Evolutionary conservation across 2,797 vertebrate genomes (phyloP), one percentile per base, ranked within the genome.

Genomic region (Allobates femoralis): DNA sequence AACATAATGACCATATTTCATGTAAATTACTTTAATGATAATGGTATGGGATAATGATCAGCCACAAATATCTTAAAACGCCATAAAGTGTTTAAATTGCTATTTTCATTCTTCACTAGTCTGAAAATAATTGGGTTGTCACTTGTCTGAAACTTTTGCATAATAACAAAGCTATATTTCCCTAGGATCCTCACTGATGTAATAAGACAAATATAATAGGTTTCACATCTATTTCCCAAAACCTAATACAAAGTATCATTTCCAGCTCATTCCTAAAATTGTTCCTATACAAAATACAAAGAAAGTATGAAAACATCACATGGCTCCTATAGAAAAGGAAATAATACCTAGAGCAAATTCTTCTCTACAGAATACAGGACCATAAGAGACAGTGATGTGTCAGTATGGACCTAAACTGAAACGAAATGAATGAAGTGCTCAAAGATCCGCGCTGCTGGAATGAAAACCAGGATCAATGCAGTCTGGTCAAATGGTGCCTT

Each of bases 221-320:
- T 28, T 14, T 3, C 41, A 75, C 1, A 50, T 28, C 28, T 51
- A 41, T 41, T 71, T 75, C 32, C 14, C 41, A 51, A 51, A n/a
- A 46, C 7, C 41, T 1, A 66, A 66, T 46, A 16, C 15, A 16
- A 11, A 55, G 21, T 77, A 77, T 21, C 56, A 32, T 56, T 77
- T 77, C 55, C 46, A 69, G 34, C 53, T 69, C 21, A 6, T 30
- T 79, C 18, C 30, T 28, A 85, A 55, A 79, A 79, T 19, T 79
- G 50, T 6, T 37, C 62, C 79, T 69, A 79, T 85, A 85, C 23
- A 55, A 53, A 28, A 28, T 51, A 53, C 55, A 79, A 58, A 78
- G 56, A 75, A 46, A 58, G 66, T 78, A 67, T 79, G 76, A 18
- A 34, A 34, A 79, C 53, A 85, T 73, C 60, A 60, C 55, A 41